A percentile compares a stretch with the other conserved stretches of the same genome.
Evolutionary conservation across 2,888 invertebrate species (phyloP).

Genomic region (Drosophila yooni): DNA sequence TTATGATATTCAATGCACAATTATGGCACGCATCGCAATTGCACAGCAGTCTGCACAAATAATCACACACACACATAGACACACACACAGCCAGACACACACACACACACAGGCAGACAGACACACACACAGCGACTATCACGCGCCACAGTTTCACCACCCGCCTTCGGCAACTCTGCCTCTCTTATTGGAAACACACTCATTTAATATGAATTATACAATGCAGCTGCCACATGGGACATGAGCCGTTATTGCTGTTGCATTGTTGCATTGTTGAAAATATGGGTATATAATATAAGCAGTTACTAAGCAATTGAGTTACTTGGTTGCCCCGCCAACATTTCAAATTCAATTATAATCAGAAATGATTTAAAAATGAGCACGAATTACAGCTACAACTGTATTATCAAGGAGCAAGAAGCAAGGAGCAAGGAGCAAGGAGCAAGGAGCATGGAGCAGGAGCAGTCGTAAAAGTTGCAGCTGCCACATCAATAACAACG

Average conservation of each 20-base stretch:
- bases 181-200: not conserved
- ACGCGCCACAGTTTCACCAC: not conserved
- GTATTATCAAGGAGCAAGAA: not conserved
- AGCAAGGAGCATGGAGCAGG: not conserved
- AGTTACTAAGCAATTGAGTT: not conserved
- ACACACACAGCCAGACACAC: not conserved
- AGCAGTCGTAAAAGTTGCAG: not conserved
- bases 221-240: conserved; percentile 6
- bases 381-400: not conserved
- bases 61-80: not conserved
- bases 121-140: not conserved
- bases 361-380: conserved; percentile 68
- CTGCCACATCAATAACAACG: conserved; percentile 1
- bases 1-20: conserved; percentile 76
- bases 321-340: conserved; percentile 1
- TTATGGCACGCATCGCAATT: conserved; percentile 51
- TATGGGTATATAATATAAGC: not conserved
- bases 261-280: conserved; percentile 12
- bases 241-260: not conserved
- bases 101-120: not conserved
- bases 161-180: not conserved
- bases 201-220: not conserved
- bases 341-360: conserved; percentile 54
- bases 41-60: not conserved
- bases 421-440: not conserved